phyloP scores from a whole-genome alignment of 2,113 vertebrate genomes.

The Mystacornis crossleyi region DNA sequence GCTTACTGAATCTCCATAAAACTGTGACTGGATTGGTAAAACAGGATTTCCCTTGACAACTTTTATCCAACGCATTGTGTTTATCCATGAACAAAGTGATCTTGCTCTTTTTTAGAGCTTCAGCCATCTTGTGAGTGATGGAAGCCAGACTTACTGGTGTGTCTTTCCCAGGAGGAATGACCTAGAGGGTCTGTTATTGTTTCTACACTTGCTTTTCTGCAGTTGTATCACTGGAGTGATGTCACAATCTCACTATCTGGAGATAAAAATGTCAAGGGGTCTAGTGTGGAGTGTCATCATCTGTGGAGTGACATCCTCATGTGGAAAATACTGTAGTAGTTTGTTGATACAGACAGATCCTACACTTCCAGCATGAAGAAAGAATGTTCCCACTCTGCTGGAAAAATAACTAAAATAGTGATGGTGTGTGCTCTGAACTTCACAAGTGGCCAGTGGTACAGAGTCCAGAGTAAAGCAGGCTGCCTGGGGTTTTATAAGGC shows the following conservation, averaged over 20 bases:
- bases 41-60: background rate
- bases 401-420: background rate
- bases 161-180: background rate
- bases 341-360: background rate
- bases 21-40: background rate
- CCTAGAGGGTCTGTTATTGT: background rate
- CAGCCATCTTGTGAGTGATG: background rate
- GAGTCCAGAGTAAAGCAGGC: background rate
- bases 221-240: background rate
- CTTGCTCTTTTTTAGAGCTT: background rate
- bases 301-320: background rate
- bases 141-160: background rate
- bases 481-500: background rate
- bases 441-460: background rate
- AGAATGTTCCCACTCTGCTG: background rate
- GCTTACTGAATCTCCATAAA: background rate
- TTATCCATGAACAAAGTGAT: background rate
- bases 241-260: background rate
- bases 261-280: background rate
- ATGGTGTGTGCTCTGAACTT: background rate
- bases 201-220: background rate
- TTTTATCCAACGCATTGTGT: background rate
- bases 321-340: background rate
- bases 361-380: background rate
- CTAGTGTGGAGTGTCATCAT: background rate